Percentiles rank a stretch among this genome's conserved stretches.
These are phyloP conservation scores for Leucophenga maculata DNA, from an alignment of 2,888 invertebrate species.

Conservation along the genomic window DNA sequence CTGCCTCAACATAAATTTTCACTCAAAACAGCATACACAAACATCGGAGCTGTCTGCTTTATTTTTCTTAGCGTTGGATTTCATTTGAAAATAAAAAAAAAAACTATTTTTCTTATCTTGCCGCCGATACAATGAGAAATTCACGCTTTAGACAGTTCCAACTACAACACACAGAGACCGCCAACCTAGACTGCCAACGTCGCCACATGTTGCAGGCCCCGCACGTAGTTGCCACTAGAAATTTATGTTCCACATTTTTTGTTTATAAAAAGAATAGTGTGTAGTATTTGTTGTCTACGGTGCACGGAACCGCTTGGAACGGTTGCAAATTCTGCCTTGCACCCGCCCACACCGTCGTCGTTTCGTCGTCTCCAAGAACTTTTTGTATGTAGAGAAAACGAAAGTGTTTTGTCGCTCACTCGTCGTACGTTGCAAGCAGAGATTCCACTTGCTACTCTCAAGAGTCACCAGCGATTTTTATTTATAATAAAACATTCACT, in stretches of 20 bases:
- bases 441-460: conserved; percentile 19
- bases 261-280: conserved; percentile 57
- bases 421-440: conserved; percentile 30
- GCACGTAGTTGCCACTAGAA: conserved; percentile 3
- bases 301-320: conserved; percentile 69
- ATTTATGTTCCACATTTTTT: conserved; percentile 59
- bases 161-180: background rate
- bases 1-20: too few species aligned
- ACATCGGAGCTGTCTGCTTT: too few species aligned
- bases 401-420: conserved; percentile 11
- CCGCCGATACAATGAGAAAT: too few species aligned
- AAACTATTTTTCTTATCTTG: too few species aligned
- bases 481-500: conserved; percentile 65
- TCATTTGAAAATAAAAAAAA: too few species aligned
- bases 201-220: conserved; percentile 52
- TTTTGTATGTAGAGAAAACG: conserved; percentile 22
- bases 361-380: background rate
- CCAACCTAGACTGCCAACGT: background rate
- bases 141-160: too few species aligned
- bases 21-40: too few species aligned
- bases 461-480: conserved; percentile 45
- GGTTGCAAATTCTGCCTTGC: conserved; percentile 49
- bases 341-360: conserved; percentile 14
- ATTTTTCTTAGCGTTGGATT: too few species aligned
- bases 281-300: conserved; percentile 44